Evolutionary conservation across 2,113 vertebrate species (phyloP), one percentile per base, ranked within the genome.

Genomic region (Motacilla tschutschensis): DNA sequence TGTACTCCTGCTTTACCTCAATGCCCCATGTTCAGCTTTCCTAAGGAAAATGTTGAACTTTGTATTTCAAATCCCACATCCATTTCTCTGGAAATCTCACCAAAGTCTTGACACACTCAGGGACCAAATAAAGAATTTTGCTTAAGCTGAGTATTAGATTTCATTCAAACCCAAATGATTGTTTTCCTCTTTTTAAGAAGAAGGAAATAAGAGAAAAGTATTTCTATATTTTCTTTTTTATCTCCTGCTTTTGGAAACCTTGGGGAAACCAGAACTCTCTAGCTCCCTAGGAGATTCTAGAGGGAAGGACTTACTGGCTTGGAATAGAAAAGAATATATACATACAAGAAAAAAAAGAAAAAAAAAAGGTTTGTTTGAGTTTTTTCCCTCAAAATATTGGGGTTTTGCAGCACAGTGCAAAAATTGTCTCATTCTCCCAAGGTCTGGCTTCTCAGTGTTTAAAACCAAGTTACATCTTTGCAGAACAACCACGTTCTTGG

Each of bases 1-100:
- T 53, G 24, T 41, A 10, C 18, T n/a, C 9, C 35, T 51, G 15
- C 1, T 74, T 62, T 58, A 36, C 35, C 29, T 53, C 26, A 6
- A 3, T 44, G 31, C 19, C 36, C 60, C 69, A 47, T 79, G 17
- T 47, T 58, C 43, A 44, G 7, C 9, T 13, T 36, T 77, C 48
- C 44, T 24, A 11, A 26, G 31, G 55, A 69, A 72, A 69, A 65
- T 3, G 12, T 13, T 69, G 22, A 60, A 36, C 12, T 81, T 76
- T 0, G 0, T 25, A 20, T 77, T 76, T 87, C 51, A 50, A 43
- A 21, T 13, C 24, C 35, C 6, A 0, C 31, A 4, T 31, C 11
- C 9, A 2, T 73, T 83, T 53, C 35, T 55, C 57, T 48, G 77
- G 48, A 80, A 77, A 66, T 66, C 18, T 79, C 44, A 57, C n/a